These are phyloP conservation scores for Siderastrea radians DNA, from an alignment of 92 coral and sea anemone genomes.

Conservation along the genomic window DNA sequence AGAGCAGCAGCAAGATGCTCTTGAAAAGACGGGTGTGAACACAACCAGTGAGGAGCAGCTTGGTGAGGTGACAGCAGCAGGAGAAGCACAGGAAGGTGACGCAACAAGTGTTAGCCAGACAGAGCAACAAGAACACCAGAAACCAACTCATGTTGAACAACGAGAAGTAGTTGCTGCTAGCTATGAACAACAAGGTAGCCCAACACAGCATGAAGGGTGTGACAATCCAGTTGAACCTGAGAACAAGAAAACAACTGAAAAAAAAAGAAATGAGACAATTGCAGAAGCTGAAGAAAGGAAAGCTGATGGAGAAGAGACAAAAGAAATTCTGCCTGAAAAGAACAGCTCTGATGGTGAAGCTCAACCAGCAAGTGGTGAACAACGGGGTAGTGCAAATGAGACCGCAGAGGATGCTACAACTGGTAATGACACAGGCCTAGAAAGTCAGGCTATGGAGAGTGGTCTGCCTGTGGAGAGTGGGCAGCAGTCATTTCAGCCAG, in stretches of 20 bases:
- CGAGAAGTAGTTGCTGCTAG: not conserved
- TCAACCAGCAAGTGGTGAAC: not conserved
- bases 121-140: constrained; percentile 4
- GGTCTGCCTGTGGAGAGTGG: not conserved
- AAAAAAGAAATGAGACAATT: not conserved
- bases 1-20: too few relatives aligned
- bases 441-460: constrained; percentile 12
- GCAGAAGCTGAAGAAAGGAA: constrained; percentile 22
- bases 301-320: not conserved
- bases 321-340: not conserved
- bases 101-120: not conserved
- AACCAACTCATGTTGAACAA: not conserved
- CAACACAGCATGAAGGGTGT: constrained; percentile 3
- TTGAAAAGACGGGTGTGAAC: too few relatives aligned
- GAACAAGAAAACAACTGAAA: constrained; percentile 3
- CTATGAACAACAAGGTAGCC: constrained; percentile 14
- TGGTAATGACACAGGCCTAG: not conserved
- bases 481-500: constrained; percentile 12
- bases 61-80: not conserved
- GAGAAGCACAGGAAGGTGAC: not conserved
- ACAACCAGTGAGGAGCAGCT: not conserved
- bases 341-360: constrained; percentile 16
- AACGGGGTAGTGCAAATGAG: not conserved
- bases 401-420: not conserved
- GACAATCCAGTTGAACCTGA: constrained; percentile 16